Conservation (phyloP, 1,140 invertebrate genomes). For the Leucophenga varia region DNA sequence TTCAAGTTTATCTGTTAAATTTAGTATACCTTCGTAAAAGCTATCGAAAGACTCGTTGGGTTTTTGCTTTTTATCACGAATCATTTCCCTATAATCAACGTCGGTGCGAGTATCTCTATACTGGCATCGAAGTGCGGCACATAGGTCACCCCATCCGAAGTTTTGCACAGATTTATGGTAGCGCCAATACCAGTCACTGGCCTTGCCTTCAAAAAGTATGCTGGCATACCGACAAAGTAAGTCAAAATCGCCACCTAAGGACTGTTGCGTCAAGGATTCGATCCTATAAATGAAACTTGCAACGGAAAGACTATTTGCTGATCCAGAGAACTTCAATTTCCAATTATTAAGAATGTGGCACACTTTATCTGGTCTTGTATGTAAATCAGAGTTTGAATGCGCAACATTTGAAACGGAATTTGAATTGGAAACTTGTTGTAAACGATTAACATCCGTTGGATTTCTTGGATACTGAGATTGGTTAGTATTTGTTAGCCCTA, state of each 20-base stretch:
- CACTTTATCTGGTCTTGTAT: no score
- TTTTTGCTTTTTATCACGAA: not conserved
- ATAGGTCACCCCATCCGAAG: not conserved
- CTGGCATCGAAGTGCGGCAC: not conserved
- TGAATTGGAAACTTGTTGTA: no score
- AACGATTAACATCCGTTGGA: no score
- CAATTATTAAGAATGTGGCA: no score
- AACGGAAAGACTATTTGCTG: not conserved
- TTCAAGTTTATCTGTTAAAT: not conserved
- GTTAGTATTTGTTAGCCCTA: no score
- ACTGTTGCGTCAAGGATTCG: not conserved
- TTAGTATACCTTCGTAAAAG: no score
- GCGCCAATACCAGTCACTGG: conserved; percentile 10
- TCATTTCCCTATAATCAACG: conserved; percentile 3
- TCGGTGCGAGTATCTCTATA: not conserved
- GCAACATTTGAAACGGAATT: no score
- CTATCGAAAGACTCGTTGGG: no score
- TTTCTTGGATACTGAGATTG: no score
- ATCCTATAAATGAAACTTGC: conserved; percentile 2
- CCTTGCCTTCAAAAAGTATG: conserved; percentile 4
- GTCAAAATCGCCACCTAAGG: not conserved
- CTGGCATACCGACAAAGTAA: not conserved
- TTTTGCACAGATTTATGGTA: conserved; percentile 6
- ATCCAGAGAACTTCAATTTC: no score
- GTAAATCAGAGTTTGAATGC: no score